Evolutionary conservation across 2,113 vertebrate genomes (phyloP), one percentile per base, ranked within the genome.

Genomic region (Dasyprocta punctata): DNA sequence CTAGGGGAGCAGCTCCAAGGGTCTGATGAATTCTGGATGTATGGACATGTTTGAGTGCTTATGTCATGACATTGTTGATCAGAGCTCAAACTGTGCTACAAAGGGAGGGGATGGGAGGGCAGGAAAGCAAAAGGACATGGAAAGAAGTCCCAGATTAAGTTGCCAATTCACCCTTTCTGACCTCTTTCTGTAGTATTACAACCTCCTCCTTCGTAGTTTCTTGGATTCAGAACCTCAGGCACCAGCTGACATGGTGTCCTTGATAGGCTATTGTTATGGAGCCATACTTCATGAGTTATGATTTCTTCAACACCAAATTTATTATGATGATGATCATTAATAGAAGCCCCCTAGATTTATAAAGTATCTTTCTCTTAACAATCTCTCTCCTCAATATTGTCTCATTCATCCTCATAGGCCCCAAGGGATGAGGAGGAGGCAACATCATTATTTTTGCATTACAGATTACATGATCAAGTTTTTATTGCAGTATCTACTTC

Each of bases 291-390:
- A 67, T 91, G 91, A 93, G 71, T 93, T 96, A 83, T 54, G 56
- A 95, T 90, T 94, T 94, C 83, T 96, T 63, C 56, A 89, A 91
- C 44, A 91, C 24, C 49, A 86, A 80, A 88, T 94, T 81, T 90
- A 95, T 95, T 6, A 82, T 61, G 92, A 89, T 84, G 61, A 73
- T 86, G 11, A 89, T 85, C 61, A 97, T 90, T 97, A 91, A 88
- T 58, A 91, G 61, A 30, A 90, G 58, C 88, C 65, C 61, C 86
- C 81, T 96, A 81, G 77, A 92, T 95, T 97, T 96, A 92, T 83
- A 89, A 97, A 93, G 83, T 69, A 86, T 30, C 44, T 86, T 92
- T 95, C 52, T 88, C n/a, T 54, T 89, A n/a, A 94, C 71, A 96
- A 9, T 82, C 69, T 86, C 28, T 86, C 61, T 85, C 38, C 54